Base-by-base conservation (phyloP, 1,140 invertebrate species). In the Telenomus remus region DNA sequence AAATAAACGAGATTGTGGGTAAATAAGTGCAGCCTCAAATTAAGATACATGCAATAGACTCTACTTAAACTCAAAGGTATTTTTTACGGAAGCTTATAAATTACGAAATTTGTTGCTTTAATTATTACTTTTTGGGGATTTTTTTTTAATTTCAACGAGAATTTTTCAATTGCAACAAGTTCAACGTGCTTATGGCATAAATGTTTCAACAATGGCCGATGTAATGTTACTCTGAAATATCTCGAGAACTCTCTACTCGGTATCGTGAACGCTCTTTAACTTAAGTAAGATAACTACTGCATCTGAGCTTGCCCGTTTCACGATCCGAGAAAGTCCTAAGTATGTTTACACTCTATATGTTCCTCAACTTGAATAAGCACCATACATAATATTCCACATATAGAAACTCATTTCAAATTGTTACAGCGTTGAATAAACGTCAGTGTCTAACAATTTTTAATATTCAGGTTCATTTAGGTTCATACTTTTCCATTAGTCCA, bases 201-300 rank as follows among this genome's bases (percentile, higher is more conserved):
- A 57, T 65, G 61, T 46, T 56, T 55, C n/a, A 16, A 69, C 34
- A 63, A 35, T 10, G 55, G 8, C 14, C 16, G 14, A 64, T 42
- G 10, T 9, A 13, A 11, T 68, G 46, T 69, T 55, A 54, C 53
- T n/a, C n/a, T 63, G 42, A 46, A 51, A 63, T 37, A 59, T 19
- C 35, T 46, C 44, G 42, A 51, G 46, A 19, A 33, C 46, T 57
- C 42, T 34, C 71, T 61, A 27, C 19, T 6, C 57, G 72, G 61
- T 75, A 75, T 61, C 57, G 56, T 63, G 64, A 64, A 65, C 54
- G 51, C 60, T 47, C 65, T 69, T 70, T 49, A 66, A 60, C 73
- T 71, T 49, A 35, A 55, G 15, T 48, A 56, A 69, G 61, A 70
- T 71, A 76, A 71, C 74, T 61, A 19, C 43, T 11, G 57, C 46